A percentile compares a stretch with the other conserved stretches of the same genome.
Conservation (phyloP, 2,797 vertebrate species). For the Micropoecilia bifurca region DNA sequence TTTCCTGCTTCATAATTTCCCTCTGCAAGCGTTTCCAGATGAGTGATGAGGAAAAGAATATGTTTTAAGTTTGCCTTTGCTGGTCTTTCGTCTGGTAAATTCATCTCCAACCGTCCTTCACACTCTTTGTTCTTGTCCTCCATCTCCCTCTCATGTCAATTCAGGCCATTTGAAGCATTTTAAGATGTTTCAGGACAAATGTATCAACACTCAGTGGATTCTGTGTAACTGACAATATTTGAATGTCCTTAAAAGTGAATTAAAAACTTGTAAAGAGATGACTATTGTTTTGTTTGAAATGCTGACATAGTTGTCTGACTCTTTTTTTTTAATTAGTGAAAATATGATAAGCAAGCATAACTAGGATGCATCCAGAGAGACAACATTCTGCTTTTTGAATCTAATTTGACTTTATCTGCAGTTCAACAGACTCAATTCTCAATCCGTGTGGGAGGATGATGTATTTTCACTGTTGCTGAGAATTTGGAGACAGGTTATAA, state of each 20-base stretch:
- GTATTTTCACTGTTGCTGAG: not conserved
- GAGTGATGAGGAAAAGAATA: slow-evolving; percentile 32
- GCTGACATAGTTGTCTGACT: not conserved
- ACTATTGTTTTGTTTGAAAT: not conserved
- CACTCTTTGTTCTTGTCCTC: slow-evolving; percentile 4
- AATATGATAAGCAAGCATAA: not conserved
- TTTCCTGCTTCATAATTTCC: slow-evolving; percentile 45
- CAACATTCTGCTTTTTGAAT: not conserved
- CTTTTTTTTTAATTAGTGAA: not conserved
- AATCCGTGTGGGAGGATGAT: not conserved
- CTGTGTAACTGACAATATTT: slow-evolving; percentile 22
- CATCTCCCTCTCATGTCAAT: slow-evolving; percentile 17
- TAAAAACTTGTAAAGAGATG: not conserved
- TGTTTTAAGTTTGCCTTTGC: slow-evolving; percentile 46
- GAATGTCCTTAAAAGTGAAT: not conserved
- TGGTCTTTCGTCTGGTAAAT: slow-evolving; percentile 52
- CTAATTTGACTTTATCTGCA: not conserved
- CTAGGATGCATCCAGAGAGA: not conserved
- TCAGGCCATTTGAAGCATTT: slow-evolving; percentile 41
- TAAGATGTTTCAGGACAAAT: slow-evolving; percentile 41
- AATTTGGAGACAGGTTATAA: not conserved
- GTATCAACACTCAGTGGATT: slow-evolving; percentile 34
- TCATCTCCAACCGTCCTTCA: slow-evolving; percentile 29
- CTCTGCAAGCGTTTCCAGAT: slow-evolving; percentile 51
- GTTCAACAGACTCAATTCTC: not conserved